These are phyloP conservation scores for Mactra quadrangularis DNA, from an alignment of 1,140 invertebrate species.

Conservation along the genomic window DNA sequence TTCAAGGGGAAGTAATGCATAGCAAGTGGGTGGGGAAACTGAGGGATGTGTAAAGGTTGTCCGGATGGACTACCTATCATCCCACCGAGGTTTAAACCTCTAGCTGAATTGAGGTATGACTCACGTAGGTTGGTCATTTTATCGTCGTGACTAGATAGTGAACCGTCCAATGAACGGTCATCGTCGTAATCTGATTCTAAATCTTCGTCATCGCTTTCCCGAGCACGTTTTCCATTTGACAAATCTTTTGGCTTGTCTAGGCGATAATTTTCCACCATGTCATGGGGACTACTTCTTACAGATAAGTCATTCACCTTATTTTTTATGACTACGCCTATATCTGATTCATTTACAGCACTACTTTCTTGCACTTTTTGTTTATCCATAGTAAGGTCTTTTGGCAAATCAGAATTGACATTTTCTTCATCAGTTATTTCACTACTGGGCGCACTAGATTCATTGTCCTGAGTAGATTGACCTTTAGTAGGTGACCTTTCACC, in stretches of 20 bases:
- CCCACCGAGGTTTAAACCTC: slow-evolving; percentile 43
- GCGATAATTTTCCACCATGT: slow-evolving; percentile 17
- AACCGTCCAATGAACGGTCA: slow-evolving; percentile 64
- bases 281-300: not conserved
- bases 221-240: slow-evolving; percentile 43
- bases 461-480: slow-evolving; percentile 23
- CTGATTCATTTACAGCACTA: not conserved
- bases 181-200: slow-evolving; percentile 69
- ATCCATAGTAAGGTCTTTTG: slow-evolving; percentile 47
- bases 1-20: slow-evolving; percentile 81
- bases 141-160: slow-evolving; percentile 72
- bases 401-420: not conserved
- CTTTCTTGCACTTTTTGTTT: slow-evolving; percentile 7
- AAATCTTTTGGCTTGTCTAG: slow-evolving; percentile 30
- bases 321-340: not conserved
- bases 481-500: slow-evolving; percentile 22
- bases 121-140: slow-evolving; percentile 48
- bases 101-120: slow-evolving; percentile 41
- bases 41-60: slow-evolving; percentile 77
- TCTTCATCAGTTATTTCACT: not conserved
- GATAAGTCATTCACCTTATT: slow-evolving; percentile 26
- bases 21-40: slow-evolving; percentile 76
- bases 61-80: slow-evolving; percentile 61
- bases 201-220: slow-evolving; percentile 62
- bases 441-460: slow-evolving; percentile 2